Conservation (phyloP, 2,113 vertebrate species). For the Scatophagus argus region DNA sequence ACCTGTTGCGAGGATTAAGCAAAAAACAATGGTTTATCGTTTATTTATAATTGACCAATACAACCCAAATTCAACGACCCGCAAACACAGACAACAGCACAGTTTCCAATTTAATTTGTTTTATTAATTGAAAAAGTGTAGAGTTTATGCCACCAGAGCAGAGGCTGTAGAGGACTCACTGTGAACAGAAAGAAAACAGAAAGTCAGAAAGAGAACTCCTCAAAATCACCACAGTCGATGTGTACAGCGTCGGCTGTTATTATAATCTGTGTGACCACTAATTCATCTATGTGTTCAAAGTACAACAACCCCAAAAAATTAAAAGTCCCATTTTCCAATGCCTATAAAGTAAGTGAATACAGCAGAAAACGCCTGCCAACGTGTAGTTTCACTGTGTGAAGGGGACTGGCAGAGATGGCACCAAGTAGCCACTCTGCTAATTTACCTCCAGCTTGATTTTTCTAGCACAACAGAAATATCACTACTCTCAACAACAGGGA, state of each 20-base stretch:
- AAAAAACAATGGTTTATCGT: background rate
- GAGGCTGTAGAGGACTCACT: conserved; percentile 99
- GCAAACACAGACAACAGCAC: conserved; percentile 12
- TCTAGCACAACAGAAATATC: conserved; percentile 88
- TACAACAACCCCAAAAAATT: background rate
- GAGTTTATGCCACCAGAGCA: conserved; percentile 95
- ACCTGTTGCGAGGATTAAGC: too few relatives aligned
- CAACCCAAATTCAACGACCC: too few relatives aligned
- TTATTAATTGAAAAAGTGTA: conserved; percentile 87
- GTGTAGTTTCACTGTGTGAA: conserved; percentile 73
- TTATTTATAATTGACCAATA: too few relatives aligned
- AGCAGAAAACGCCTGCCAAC: background rate
- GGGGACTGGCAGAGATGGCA: conserved; percentile 85
- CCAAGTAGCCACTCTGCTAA: conserved; percentile 80
- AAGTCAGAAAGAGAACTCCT: conserved; percentile 1
- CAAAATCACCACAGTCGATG: background rate
- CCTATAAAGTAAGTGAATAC: background rate
- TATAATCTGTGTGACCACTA: background rate
- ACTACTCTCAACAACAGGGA: conserved; percentile 69
- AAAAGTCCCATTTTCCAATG: background rate
- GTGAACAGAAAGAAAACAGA: conserved; percentile 68
- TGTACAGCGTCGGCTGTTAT: background rate
- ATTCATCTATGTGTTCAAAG: background rate
- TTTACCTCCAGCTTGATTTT: conserved; percentile 83
- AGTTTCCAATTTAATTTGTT: conserved; percentile 69